Base-by-base conservation (phyloP, 2,888 invertebrate genomes). In the Thymelicus lineola region DNA sequence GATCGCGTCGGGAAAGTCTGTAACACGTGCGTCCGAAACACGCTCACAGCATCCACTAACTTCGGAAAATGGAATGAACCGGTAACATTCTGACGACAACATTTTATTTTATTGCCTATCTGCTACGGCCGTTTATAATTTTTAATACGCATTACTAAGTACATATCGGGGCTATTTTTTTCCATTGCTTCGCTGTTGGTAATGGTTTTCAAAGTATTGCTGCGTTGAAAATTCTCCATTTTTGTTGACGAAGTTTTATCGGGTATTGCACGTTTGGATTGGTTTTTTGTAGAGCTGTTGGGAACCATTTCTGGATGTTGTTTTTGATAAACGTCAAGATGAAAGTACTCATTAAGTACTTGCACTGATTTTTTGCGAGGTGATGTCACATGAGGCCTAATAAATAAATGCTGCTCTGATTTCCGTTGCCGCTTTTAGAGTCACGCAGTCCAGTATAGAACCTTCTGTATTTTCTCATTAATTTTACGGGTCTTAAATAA, bases 21-120 rank as follows among this genome's bases (percentile, higher is more conserved):
- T 59, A 53, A 68, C 74, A 76, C 84, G 85, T 82, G 76, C 83
- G 82, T 66, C 66, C 79, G 67, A 64, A 65, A 20, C 81, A 73
- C 73, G 73, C 59, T 73, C 83, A 50, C 86, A 86, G 86, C 84
- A 80, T 86, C 86, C 82, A 86, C 86, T 86, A 76, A 72, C 73
- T 76, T 78, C 74, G 76, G 76, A 76, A 76, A 75, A 76, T 75
- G 73, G 74, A 74, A 74, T 78, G 78, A 78, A 77, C 76, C 76
- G 75, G 74, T 69, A 72, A 72, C 75, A 73, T 74, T 73, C 66
- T 70, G 71, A 66, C 61, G 65, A 72, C 70, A 72, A 72, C 75
- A 74, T 75, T 75, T 50, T 76, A 75, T 75, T 73, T 74, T 71
- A 75, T 75, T 71, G 55, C 68, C 58, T 69, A 69, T 69, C 68